Base-by-base conservation (phyloP, 2,888 invertebrate genomes). In the Troilus luridus region DNA sequence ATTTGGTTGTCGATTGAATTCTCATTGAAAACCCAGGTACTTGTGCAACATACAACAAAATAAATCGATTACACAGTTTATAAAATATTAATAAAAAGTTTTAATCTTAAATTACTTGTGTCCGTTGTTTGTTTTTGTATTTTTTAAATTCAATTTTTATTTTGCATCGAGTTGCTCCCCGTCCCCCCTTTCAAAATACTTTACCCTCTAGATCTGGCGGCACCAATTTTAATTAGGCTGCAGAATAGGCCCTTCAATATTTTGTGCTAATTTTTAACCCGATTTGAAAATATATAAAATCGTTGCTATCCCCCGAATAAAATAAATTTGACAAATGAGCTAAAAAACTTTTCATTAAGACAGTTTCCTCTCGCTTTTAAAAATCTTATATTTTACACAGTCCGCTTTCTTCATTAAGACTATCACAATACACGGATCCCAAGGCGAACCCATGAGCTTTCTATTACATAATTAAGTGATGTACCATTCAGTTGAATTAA, bases 31-130 rank as follows among this genome's bases (percentile, higher is more conserved):
- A 91, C 88, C 58, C 88, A 91, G 88, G 91, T 88, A 91, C 88
- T 88, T 88, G 88, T 91, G 88, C 88, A 91, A 91, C 64, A 62
- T 88, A 91, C 64, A 72, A 91, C 91, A 91, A 91, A 91, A 91
- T 90, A 90, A 90, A 90, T 90, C 64, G 54, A 89, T 62, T 89
- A 64, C 41, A 89, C 54, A 89, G 54, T 89, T 88, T 88, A 91
- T 60, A 91, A 91, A 91, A 88, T 27, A 64, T 91, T 72, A 67
- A 72, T 88, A 91, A 88, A 90, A 91, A 91, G 64, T 54, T 64
- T 91, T 88, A 21, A 77, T 67, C 91, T 88, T 91, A 81, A 60
- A 59, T 91, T 88, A 81, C 60, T 88, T 62, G 67, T 91, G 81
- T 60, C 56, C 72, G 72, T 77, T 77, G 72, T 77, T 41, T 77